Evolutionary conservation across 2,888 invertebrate genomes (phyloP).

Genomic region (Anthrax anthrax): DNA sequence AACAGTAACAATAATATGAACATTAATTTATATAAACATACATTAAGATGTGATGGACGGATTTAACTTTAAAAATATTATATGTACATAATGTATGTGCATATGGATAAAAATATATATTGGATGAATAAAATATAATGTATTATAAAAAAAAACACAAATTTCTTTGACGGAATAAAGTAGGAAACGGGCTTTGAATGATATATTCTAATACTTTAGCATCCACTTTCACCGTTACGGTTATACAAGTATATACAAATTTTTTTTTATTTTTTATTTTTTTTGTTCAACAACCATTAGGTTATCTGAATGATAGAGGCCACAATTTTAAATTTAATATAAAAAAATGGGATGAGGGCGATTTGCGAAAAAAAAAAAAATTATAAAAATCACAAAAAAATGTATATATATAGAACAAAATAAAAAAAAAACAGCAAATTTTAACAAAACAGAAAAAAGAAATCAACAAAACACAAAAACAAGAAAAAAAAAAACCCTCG

Average conservation of each 20-base stretch:
- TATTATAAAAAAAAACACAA: conserved; percentile 5
- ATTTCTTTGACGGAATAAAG: conserved; percentile 1
- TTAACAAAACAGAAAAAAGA: too few relatives aligned
- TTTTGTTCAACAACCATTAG: background rate
- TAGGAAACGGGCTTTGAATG: background rate
- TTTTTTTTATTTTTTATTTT: too few relatives aligned
- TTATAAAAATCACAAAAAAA: too few relatives aligned
- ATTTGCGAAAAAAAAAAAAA: background rate
- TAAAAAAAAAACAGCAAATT: too few relatives aligned
- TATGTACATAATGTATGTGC: too few relatives aligned
- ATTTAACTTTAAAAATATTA: conserved; percentile 2
- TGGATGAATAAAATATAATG: background rate
- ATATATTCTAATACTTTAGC: background rate
- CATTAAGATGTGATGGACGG: conserved; percentile 10
- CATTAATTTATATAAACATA: conserved; percentile 1
- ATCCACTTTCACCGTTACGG: too few relatives aligned
- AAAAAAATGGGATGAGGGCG: background rate
- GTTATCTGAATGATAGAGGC: conserved; percentile 6
- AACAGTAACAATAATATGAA: background rate
- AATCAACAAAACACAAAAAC: too few relatives aligned
- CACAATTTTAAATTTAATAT: background rate
- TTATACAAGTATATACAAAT: too few relatives aligned
- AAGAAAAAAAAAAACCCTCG: background rate
- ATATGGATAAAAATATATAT: too few relatives aligned
- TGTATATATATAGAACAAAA: too few relatives aligned